Evolutionary conservation across 2,797 vertebrate species (phyloP).

Genomic region (Poecilia gillii): DNA sequence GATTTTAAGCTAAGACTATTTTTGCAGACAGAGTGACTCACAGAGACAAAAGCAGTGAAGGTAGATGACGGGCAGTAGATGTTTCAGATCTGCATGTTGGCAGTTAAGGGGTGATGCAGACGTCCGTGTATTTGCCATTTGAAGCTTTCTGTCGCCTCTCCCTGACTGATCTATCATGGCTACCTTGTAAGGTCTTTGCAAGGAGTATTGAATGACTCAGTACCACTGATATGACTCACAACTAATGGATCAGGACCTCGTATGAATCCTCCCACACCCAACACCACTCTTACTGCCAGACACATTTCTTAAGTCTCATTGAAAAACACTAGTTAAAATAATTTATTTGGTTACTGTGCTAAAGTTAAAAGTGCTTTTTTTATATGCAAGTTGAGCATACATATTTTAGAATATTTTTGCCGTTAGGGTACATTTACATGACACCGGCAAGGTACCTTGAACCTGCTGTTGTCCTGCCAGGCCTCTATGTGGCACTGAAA

Average conservation of each 20-base stretch:
- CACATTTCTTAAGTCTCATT: constrained; percentile 31
- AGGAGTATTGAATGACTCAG: constrained; percentile 60
- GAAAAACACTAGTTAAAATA: constrained; percentile 23
- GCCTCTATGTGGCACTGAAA: no score
- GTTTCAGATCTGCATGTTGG: constrained; percentile 36
- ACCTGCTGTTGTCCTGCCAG: no score
- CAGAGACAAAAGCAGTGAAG: background rate
- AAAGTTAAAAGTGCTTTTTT: constrained; percentile 9
- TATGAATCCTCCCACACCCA: constrained; percentile 50
- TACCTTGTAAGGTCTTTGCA: constrained; percentile 31
- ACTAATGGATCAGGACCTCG: constrained; percentile 60
- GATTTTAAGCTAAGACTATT: constrained; percentile 39
- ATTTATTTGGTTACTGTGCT: constrained; percentile 2
- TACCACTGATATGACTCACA: constrained; percentile 62
- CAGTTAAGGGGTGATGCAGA: constrained; percentile 43
- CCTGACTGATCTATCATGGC: constrained; percentile 44
- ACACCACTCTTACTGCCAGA: constrained; percentile 31
- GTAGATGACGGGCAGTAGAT: constrained; percentile 43
- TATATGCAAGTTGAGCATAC: background rate
- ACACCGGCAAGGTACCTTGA: no score
- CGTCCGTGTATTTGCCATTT: constrained; percentile 49
- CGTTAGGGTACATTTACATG: no score
- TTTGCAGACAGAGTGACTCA: constrained; percentile 31
- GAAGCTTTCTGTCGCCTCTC: constrained; percentile 47
- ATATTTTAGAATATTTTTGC: background rate